phyloP scores from a whole-genome alignment of 2,113 vertebrate species.

The Poicephalus meyeri region DNA sequence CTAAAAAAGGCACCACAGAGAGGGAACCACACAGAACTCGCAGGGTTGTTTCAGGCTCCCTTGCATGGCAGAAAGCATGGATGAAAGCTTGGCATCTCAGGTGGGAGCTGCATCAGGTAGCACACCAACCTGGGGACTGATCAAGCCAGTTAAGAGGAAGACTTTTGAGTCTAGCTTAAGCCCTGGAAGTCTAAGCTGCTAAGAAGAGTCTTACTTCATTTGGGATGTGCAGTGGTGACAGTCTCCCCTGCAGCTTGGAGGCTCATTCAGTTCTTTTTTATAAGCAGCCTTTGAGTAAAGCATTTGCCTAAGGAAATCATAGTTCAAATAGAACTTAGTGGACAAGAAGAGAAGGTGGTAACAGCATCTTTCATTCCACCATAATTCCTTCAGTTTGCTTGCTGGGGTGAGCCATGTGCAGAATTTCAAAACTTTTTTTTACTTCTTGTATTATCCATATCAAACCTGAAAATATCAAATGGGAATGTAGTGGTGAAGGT shows the following conservation, averaged over 20 bases:
- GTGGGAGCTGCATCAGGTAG: not conserved
- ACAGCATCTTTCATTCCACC: not conserved
- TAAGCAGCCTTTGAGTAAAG: not conserved
- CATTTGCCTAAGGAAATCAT: not conserved
- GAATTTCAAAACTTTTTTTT: not conserved
- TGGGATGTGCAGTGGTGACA: not conserved
- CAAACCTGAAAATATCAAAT: not conserved
- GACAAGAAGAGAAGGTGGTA: not conserved
- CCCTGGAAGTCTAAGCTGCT: not conserved
- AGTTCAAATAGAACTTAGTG: not conserved
- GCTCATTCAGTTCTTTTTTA: not conserved
- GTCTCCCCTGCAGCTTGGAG: not conserved
- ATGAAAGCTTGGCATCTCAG: not conserved
- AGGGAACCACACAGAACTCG: not conserved
- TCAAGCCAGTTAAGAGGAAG: not conserved
- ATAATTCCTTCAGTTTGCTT: not conserved
- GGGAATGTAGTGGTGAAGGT: not conserved
- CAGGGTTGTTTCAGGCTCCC: not conserved
- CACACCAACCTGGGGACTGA: not conserved
- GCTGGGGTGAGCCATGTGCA: not conserved
- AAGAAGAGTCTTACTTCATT: not conserved
- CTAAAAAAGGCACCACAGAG: not conserved
- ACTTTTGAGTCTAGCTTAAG: not conserved
- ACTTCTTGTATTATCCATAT: not conserved
- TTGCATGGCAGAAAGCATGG: not conserved